A percentile compares a stretch with the other conserved stretches of the same genome.
Conservation (phyloP, 2,113 vertebrate genomes). For the Halichoerus grypus region DNA sequence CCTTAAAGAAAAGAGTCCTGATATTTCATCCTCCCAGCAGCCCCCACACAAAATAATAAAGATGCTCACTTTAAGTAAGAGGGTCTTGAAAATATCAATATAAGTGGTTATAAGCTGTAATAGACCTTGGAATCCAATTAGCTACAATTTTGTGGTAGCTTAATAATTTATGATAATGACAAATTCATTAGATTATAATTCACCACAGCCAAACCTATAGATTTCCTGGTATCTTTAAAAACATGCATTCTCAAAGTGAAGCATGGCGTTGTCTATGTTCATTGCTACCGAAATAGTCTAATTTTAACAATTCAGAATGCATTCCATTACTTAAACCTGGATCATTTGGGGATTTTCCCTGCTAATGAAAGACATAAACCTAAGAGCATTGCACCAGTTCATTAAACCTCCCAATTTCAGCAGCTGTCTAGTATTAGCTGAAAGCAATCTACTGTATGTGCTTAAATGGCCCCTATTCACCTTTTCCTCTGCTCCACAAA, state of each 20-base stretch:
- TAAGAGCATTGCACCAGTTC: background rate
- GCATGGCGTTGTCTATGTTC: slow-evolving; percentile 3
- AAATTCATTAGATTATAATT: slow-evolving; percentile 70
- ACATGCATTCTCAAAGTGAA: slow-evolving; percentile 50
- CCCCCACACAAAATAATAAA: slow-evolving; percentile 26
- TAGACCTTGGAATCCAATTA: slow-evolving; percentile 74
- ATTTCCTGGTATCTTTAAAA: slow-evolving; percentile 62
- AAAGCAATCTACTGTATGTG: background rate
- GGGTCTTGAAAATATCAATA: slow-evolving; percentile 55
- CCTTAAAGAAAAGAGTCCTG: slow-evolving; percentile 22
- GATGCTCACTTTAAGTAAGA: background rate
- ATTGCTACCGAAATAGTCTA: background rate
- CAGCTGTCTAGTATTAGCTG: slow-evolving; percentile 57
- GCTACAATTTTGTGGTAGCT: slow-evolving; percentile 50
- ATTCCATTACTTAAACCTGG: slow-evolving; percentile 50
- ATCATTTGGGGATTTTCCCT: slow-evolving; percentile 51
- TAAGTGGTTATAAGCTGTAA: slow-evolving; percentile 67
- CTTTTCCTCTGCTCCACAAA: background rate
- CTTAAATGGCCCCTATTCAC: background rate
- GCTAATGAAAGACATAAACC: slow-evolving; percentile 65
- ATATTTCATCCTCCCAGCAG: background rate
- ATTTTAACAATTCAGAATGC: slow-evolving; percentile 58
- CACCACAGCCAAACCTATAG: slow-evolving; percentile 39
- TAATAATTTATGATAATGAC: slow-evolving; percentile 74
- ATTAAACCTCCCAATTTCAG: slow-evolving; percentile 31